Percentiles rank a stretch among this genome's conserved stretches.
phyloP scores from a whole-genome alignment of 2,888 invertebrate species.

The Lasiommata megera region DNA sequence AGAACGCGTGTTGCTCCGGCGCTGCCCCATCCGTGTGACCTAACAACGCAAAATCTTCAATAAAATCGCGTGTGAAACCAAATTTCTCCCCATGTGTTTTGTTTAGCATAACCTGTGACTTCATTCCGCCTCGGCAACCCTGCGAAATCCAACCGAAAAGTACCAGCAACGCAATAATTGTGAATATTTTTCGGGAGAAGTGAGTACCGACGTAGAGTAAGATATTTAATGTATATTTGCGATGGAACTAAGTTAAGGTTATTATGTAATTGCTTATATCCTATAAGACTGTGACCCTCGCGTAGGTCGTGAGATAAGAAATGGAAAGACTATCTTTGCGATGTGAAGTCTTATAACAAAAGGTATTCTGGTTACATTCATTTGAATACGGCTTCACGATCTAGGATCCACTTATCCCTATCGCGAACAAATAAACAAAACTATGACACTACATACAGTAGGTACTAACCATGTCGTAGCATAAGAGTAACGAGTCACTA shows the following conservation, averaged over 20 bases:
- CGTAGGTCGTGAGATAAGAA: constrained; percentile 4
- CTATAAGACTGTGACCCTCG: constrained; percentile 18
- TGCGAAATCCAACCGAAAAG: background rate
- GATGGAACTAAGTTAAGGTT: constrained; percentile 19
- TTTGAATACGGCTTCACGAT: background rate
- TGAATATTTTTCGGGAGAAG: constrained; percentile 46
- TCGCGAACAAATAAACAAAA: background rate
- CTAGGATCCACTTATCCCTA: background rate
- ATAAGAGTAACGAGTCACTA: background rate
- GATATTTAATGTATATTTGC: constrained; percentile 15
- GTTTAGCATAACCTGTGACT: constrained; percentile 45
- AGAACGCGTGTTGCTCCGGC: constrained; percentile 41
- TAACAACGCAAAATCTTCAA: constrained; percentile 62
- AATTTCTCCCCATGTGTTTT: constrained; percentile 39
- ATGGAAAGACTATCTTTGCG: background rate
- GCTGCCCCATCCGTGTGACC: constrained; percentile 51
- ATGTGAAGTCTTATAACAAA: background rate
- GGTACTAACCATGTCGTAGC: background rate
- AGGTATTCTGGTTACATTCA: background rate
- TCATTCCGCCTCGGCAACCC: constrained; percentile 8
- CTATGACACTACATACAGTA: background rate
- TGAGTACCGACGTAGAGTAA: constrained; percentile 37
- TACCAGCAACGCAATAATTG: constrained; percentile 4
- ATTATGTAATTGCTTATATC: constrained; percentile 31
- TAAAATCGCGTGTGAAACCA: constrained; percentile 51